Evolutionary conservation across 30 jellyfish, hydroid and myxozoan species (phyloP), one percentile per base, ranked within the genome.

Genomic region (Hydra vulgaris): DNA sequence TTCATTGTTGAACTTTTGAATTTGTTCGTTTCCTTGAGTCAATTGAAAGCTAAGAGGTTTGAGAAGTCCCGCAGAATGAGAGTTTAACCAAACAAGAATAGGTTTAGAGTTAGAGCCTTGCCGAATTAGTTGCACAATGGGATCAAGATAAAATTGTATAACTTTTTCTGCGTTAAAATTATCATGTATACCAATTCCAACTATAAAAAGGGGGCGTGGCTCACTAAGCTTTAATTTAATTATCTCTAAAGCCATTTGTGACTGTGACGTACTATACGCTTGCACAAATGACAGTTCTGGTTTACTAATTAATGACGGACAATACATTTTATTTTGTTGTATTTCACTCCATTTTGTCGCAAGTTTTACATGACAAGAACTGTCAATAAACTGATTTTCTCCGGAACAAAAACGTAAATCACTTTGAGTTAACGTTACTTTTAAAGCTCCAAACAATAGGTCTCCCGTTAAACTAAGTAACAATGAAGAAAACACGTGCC

Each of bases 171-270:
- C 54, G 81, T 92, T 80, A 84, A 92, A 92, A 26, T 78, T 86
- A 71, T 92, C 96, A 76, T 92, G 98, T 25, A 92, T 89, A 15
- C 98, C 98, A 7, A 92, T 81, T 18, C 98, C 96, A 12, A 90
- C 22, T 18, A 87, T 72, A 4, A 92, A 76, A 17, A 92, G 86
- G 4, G 96, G 96, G 74, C 86, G 61, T 71, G 77, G 55, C 70
- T 86, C 96, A 8, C 20, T 0, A 24, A 91, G 89, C 19, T 82
- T 83, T 53, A 73, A 27, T 67, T 81, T 74, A 19, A 86, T 56
- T 71, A 25, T 79, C 25, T 81, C 72, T 25, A 12, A 19, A 20
- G 98, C 98, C 78, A 83, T 53, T 26, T 73, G 72, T 23, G 61
- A 21, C 23, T 86, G 91, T 22, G 66, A 74, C 0, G 79, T 56